These are phyloP conservation scores for Melanotaenia nigrans DNA, from an alignment of 2,797 vertebrate genomes.

Conservation along the genomic window DNA sequence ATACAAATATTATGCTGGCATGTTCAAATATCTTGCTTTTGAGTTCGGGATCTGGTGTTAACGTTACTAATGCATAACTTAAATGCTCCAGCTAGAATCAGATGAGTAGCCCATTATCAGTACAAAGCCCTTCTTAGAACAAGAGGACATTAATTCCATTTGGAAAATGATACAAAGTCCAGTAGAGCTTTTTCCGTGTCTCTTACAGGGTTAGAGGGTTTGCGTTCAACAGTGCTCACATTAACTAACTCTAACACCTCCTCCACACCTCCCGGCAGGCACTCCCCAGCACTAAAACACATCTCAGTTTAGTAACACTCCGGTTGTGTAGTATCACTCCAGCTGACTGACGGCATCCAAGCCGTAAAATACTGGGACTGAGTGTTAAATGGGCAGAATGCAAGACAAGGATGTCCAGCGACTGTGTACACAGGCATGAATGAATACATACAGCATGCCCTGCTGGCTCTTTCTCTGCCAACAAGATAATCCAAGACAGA, in stretches of 20 bases:
- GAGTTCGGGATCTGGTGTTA: neutral
- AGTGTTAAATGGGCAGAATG: slow-evolving; percentile 59
- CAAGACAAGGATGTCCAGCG: slow-evolving; percentile 37
- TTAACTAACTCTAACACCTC: slow-evolving; percentile 61
- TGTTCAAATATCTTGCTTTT: neutral
- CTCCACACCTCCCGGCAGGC: slow-evolving; percentile 47
- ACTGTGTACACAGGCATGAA: slow-evolving; percentile 17
- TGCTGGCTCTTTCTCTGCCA: slow-evolving; percentile 20
- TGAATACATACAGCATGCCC: slow-evolving; percentile 17
- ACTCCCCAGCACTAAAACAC: slow-evolving; percentile 49
- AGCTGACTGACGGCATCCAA: slow-evolving; percentile 67
- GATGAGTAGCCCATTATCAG: slow-evolving; percentile 1
- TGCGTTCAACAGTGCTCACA: slow-evolving; percentile 47
- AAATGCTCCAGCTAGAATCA: neutral
- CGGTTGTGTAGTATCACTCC: slow-evolving; percentile 64
- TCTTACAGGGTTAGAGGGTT: slow-evolving; percentile 30
- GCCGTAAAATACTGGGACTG: slow-evolving; percentile 38
- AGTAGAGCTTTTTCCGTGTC: slow-evolving; percentile 26
- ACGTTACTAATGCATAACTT: neutral
- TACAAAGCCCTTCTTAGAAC: slow-evolving; percentile 21
- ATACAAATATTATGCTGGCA: neutral
- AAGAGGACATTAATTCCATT: slow-evolving; percentile 21
- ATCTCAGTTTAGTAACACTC: slow-evolving; percentile 69
- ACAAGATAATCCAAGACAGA: slow-evolving; percentile 26
- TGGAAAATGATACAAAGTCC: slow-evolving; percentile 6